Conservation (phyloP, 2,113 vertebrate genomes). For the Naja naja region DNA sequence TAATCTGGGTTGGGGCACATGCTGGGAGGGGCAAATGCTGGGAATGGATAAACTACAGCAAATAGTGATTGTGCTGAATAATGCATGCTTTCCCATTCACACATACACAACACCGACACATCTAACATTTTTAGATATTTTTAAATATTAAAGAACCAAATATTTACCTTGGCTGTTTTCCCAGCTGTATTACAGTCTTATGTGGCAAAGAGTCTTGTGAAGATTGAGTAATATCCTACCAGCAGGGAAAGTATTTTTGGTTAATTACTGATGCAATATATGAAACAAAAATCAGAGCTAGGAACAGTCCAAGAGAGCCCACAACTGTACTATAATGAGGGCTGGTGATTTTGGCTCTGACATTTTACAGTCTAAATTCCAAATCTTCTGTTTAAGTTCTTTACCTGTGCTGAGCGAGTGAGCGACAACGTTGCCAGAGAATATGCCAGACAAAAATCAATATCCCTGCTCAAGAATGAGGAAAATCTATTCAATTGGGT, state of each 20-base stretch:
- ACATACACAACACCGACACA: background rate
- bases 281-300: background rate
- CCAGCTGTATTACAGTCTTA: constrained; percentile 75
- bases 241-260: constrained; percentile 49
- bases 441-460: background rate
- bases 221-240: constrained; percentile 81
- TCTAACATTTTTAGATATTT: background rate
- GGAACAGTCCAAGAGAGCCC: background rate
- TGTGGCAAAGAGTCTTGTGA: constrained; percentile 83
- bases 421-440: background rate
- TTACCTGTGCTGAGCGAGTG: background rate
- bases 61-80: background rate
- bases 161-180: constrained; percentile 76
- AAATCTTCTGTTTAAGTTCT: background rate
- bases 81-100: background rate
- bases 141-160: constrained; percentile 24
- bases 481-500: background rate
- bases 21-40: background rate
- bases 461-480: background rate
- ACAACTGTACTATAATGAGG: background rate
- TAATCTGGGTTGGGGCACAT: background rate
- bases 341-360: background rate
- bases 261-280: constrained; percentile 14
- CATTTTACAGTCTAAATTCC: background rate
- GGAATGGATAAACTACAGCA: background rate